Conservation (phyloP, 2,113 vertebrate species). For the Capreolus pygargus region DNA sequence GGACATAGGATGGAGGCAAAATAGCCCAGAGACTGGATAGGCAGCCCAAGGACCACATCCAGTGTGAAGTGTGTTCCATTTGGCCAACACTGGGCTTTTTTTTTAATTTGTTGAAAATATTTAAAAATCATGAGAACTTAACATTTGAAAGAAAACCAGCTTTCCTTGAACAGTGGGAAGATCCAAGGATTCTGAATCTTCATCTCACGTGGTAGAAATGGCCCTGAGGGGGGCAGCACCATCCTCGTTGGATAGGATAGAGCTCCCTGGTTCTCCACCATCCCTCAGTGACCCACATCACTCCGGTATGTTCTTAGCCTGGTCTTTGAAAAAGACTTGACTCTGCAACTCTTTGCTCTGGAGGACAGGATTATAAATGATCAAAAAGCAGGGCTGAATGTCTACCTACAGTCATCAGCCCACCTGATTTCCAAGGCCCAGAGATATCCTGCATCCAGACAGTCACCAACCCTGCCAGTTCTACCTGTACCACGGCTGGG, state of each 20-base stretch:
- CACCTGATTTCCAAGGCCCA: not conserved
- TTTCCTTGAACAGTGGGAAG: not conserved
- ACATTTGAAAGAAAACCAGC: not conserved
- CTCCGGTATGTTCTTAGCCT: accelerated
- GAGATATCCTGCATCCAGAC: not conserved
- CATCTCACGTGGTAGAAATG: not conserved
- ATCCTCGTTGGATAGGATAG: not conserved
- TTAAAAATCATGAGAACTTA: not conserved
- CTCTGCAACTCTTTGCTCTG: not conserved
- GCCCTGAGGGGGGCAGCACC: too few species aligned
- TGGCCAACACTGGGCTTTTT: not conserved
- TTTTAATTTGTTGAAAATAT: not conserved
- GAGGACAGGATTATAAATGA: not conserved
- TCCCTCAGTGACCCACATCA: not conserved
- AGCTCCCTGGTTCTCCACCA: not conserved
- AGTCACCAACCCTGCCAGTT: not conserved
- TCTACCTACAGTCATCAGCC: not conserved
- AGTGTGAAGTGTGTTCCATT: not conserved
- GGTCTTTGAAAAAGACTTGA: not conserved
- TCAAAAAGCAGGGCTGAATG: not conserved
- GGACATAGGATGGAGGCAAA: not conserved
- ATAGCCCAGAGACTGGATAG: not conserved
- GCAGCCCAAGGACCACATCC: not conserved
- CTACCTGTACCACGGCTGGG: not conserved
- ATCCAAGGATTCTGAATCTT: not conserved